Percentiles rank a stretch among this genome's conserved stretches.
Evolutionary conservation across 2,888 invertebrate genomes (phyloP).

Genomic region (Stenotaenia linearis): DNA sequence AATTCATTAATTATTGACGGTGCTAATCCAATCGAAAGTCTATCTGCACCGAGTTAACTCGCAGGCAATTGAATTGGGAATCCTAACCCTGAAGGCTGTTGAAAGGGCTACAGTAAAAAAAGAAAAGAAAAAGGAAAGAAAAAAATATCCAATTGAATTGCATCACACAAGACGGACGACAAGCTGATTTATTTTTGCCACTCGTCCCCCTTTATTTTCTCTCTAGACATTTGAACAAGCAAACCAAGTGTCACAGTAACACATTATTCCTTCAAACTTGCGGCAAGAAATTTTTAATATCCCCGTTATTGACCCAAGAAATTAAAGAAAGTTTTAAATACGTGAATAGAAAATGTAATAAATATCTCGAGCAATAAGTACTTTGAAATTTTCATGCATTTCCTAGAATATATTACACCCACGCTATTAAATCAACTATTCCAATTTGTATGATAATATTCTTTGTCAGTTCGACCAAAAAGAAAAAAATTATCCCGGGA

Average conservation of each 20-base stretch:
- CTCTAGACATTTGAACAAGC: background rate
- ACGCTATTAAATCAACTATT: conserved; percentile 8
- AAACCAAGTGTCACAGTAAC: background rate
- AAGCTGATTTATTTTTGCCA: background rate
- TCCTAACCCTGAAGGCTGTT: background rate
- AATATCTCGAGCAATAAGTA: background rate
- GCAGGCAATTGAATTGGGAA: conserved; percentile 15
- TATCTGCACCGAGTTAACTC: conserved; percentile 7
- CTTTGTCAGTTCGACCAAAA: conserved; percentile 1
- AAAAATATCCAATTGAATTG: conserved; percentile 10
- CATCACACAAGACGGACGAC: conserved; percentile 3
- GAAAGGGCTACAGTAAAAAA: background rate
- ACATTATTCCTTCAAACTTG: background rate
- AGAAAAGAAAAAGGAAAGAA: background rate
- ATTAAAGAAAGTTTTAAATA: background rate
- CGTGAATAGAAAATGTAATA: background rate
- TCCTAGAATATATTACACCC: background rate
- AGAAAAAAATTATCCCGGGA: background rate
- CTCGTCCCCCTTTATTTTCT: background rate
- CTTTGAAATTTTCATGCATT: background rate
- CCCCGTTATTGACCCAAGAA: background rate
- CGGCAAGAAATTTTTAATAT: background rate
- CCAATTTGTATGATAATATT: conserved; percentile 11
- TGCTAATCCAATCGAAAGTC: conserved; percentile 19
- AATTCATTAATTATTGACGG: conserved; percentile 15